Evolutionary conservation across 2,797 vertebrate species (phyloP), one percentile per base, ranked within the genome.

Genomic region (Lerista edwardsae): DNA sequence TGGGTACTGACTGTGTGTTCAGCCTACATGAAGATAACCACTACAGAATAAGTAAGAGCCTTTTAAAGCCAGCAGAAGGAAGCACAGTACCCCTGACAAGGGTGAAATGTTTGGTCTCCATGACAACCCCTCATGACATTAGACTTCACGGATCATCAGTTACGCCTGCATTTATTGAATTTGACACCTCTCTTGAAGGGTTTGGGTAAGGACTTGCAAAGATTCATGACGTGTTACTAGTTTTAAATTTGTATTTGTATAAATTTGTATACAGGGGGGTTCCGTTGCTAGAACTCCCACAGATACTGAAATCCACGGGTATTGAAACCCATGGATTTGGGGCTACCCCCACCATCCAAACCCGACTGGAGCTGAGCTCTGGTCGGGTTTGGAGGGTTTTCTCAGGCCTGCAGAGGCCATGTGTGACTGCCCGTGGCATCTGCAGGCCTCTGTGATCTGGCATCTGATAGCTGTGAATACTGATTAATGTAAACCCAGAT

Each of bases 111-210:
- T 97, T 99, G 92, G 99, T 99, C 75, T 99, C 99, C 91, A 99
- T 99, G 99, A 99, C 99, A 47, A 99, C 99, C 17, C 99, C 99
- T 25, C 98, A 99, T 1, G 98, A 99, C 93, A 99, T 99, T 94
- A 97, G 98, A 81, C 97, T 99, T 91, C 98, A 99, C 0, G 99
- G 98, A 2, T 99, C 98, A 2, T 97, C 98, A 0, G 97, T 98
- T 90, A 99, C 96, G 0, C 99, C 99, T 0, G 97, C 98, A 0
- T 99, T 99, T 89, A 97, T 99, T 79, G 98, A 99, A 96, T 99
- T 99, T 84, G 98, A 99, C 96, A 97, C 97, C 0, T 98, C 98
- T 44, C 96, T 98, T 84, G 99, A 99, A 94, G 99, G 99, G 23
- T 99, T 99, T 15, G 99, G 99, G 99, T 99, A 95, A 96, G 96